phyloP scores from a whole-genome alignment of 2,888 invertebrate genomes.

The Dusona sp. region DNA sequence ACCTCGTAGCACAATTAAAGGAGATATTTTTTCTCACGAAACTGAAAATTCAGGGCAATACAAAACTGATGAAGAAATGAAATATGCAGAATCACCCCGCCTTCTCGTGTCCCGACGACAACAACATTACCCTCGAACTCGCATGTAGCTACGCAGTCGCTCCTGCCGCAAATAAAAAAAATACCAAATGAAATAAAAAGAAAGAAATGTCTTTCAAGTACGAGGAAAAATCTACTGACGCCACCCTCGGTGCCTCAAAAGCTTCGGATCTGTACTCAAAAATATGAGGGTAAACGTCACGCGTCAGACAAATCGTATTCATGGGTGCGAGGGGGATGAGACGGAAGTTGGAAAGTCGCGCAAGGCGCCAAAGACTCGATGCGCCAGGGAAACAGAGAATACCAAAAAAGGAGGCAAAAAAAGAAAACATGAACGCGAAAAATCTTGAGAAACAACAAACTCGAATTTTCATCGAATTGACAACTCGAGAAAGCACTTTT shows the following conservation, averaged over 20 bases:
- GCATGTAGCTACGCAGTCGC: slow-evolving; percentile 4
- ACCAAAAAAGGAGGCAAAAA: background rate
- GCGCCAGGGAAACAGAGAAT: slow-evolving; percentile 2
- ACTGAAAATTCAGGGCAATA: background rate
- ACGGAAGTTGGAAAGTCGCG: background rate
- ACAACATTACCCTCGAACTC: slow-evolving; percentile 59
- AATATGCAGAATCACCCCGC: slow-evolving; percentile 55
- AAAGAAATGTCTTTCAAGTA: background rate
- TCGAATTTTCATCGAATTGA: slow-evolving; percentile 48
- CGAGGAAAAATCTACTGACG: background rate
- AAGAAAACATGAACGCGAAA: background rate
- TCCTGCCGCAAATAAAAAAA: background rate
- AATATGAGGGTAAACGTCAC: background rate
- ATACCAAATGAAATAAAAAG: background rate
- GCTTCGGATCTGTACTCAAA: background rate
- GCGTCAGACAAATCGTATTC: background rate
- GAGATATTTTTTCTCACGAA: background rate
- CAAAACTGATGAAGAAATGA: background rate
- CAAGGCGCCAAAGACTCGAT: slow-evolving; percentile 12
- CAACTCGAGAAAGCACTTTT: slow-evolving; percentile 59
- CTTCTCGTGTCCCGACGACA: slow-evolving; percentile 62
- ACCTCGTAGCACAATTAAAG: background rate
- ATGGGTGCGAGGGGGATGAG: background rate
- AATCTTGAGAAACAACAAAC: slow-evolving; percentile 39
- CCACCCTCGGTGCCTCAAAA: background rate